Base-by-base conservation (phyloP, 2,888 invertebrate species). In the Eudasyphora cyanicolor region DNA sequence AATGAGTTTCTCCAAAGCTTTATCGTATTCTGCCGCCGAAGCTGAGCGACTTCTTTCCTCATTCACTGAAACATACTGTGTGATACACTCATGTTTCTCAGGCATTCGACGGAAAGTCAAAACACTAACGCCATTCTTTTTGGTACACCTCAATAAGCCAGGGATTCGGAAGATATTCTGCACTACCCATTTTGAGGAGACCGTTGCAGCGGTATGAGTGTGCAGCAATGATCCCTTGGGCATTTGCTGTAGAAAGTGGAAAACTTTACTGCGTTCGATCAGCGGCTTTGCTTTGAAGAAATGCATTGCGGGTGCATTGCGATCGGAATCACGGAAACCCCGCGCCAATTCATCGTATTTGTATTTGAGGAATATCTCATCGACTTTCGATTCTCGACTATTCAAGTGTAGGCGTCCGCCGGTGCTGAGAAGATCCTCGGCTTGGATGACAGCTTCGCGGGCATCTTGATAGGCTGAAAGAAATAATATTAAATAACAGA, bases 161-260 rank as follows among this genome's bases (percentile, higher is more conserved):
- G 88, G 85, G 88, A 92, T 91, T 81, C 93, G 93, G 0, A 94
- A 94, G 49, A 94, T 86, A 71, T 94, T 93, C 0, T 91, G 86
- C 0, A 93, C 92, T 4, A 94, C 87, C 89, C 92, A 94, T 29
- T 93, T 93, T 0, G 92, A 89, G 0, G 93, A 93, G 0, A 92
- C 93, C 0, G 93, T 89, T 0, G 94, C 93, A 0, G 93, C 89
- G 75, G 93, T 92, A 86, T 95, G 94, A 0, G 92, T 89, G 87
- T 95, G 95, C 0, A 95, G 89, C 0, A 93, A 91, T 0, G 93
- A 93, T 2, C 94, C 92, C 54, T 92, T 95, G 0, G 95, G 95
- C 91, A 95, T 91, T 77, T 90, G 89, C 73, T 92, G 91, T 4
- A 95, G 92, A 4, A 95, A 91, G 69, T 93, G 87, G 85, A 93